These are phyloP conservation scores for Trachythela sp. DNA, from an alignment of 64 coral and sea anemone species.

Conservation along the genomic window DNA sequence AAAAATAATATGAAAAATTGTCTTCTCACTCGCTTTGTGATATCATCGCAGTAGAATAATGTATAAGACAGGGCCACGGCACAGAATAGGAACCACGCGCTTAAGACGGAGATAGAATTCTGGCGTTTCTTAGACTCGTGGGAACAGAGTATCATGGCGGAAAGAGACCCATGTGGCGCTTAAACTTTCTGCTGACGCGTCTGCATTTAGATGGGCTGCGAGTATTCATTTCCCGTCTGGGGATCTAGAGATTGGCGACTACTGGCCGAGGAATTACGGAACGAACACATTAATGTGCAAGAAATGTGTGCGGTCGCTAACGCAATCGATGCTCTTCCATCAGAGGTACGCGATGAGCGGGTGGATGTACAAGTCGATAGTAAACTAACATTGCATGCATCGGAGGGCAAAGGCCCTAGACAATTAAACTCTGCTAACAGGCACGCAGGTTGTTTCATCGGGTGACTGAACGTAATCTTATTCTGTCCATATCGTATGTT, in stretches of 20 bases:
- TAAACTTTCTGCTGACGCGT: constrained; percentile 13
- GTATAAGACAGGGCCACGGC: no score
- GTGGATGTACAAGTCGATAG: no score
- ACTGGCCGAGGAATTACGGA: constrained; percentile 21
- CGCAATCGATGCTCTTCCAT: no score
- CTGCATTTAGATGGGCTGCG: constrained; percentile 29
- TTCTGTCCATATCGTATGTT: neutral
- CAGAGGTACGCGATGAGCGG: no score
- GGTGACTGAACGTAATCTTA: neutral
- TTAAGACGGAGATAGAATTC: neutral
- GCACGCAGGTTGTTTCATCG: neutral
- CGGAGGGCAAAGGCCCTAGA: no score
- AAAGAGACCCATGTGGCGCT: neutral
- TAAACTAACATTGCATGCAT: no score
- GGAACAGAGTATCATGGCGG: neutral
- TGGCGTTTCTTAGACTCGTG: no score
- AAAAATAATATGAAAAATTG: no score
- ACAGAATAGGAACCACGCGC: neutral
- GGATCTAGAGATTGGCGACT: constrained; percentile 31
- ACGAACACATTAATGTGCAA: no score
- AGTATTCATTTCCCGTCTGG: constrained; percentile 5
- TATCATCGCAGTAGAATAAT: no score
- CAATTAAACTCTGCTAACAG: neutral
- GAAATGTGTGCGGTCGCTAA: no score
- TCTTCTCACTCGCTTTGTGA: no score